Conservation (phyloP, 1,140 invertebrate genomes). For the Brachionus angularis region DNA sequence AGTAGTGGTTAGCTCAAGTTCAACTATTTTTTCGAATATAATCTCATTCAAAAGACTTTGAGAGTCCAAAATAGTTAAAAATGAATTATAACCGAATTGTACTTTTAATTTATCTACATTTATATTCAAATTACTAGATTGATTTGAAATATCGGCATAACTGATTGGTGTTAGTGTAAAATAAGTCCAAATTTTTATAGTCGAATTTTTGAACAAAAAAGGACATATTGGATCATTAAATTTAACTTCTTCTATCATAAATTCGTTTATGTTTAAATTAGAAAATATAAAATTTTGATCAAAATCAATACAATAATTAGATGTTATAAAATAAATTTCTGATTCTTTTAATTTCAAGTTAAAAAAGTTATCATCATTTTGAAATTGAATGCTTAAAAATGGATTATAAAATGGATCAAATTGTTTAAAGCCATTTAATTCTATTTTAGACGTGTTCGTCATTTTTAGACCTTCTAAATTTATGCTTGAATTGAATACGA, state of each 20-base stretch:
- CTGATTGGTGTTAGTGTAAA: background rate
- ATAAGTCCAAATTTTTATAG: background rate
- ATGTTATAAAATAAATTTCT: background rate
- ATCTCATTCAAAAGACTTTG: background rate
- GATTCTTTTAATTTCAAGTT: background rate
- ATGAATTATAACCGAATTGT: background rate
- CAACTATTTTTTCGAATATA: constrained; percentile 6
- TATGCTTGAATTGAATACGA: constrained; percentile 15
- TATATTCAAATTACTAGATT: background rate
- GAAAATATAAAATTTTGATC: constrained; percentile 9
- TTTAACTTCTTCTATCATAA: background rate
- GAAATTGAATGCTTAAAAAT: background rate
- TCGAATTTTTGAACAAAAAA: background rate
- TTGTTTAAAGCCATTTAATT: background rate
- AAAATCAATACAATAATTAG: background rate
- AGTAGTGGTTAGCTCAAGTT: background rate
- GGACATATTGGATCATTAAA: background rate
- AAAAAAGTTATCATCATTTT: background rate
- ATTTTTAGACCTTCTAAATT: background rate
- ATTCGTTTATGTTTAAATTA: background rate
- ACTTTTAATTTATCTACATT: background rate
- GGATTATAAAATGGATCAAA: constrained; percentile 8
- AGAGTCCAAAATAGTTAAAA: background rate
- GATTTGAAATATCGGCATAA: background rate
- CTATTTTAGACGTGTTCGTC: background rate